Evolutionary conservation across 2,888 invertebrate genomes (phyloP), one percentile per base, ranked within the genome.

Genomic region (Cactoblastis cactorum): DNA sequence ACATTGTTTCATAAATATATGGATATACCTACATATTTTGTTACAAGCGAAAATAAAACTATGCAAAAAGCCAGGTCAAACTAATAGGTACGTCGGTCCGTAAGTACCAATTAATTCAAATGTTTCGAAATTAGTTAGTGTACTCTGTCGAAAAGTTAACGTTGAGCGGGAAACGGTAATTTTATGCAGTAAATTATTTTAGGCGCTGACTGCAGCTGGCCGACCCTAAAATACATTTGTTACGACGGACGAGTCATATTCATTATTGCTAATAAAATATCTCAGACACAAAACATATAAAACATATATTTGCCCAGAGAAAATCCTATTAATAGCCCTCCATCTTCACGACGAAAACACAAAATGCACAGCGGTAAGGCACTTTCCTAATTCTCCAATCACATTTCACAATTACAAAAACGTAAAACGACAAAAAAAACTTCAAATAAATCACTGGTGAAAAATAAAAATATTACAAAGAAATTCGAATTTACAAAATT

Each of bases 221-320:
- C 41, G 3, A 12, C 24, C 19, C 45, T 34, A 34, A 46, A 46
- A 46, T 45, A 46, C n/a, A 46, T 46, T 14, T 34, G 12, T 33
- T 46, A 9, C 45, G 34, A 14, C 34, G n/a, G 34, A n/a, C 34
- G 17, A 17, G 6, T 19, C 33, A 46, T 46, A 34, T 34, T 34
- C 19, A 32, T 34, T 46, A 34, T 46, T 46, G 45, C 33, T 34
- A n/a, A 46, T 46, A 34, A 46, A 46, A 46, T 46, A 46, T 32
- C 45, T 46, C 45, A 46, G 45, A 46, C 45, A 46, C 45, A 46
- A 46, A 46, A 46, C 45, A 46, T 46, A 46, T 34, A 46, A 46
- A 43, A 43, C 43, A 43, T n/a, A n/a, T n/a, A 43, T 43, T 43
- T 43, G 43, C 28, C 43, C 45, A 34, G 18, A 34, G 34, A 34